Percentiles rank a stretch among this genome's conserved stretches.
Evolutionary conservation across 2,888 invertebrate species (phyloP).

Genomic region (Phania funesta): DNA sequence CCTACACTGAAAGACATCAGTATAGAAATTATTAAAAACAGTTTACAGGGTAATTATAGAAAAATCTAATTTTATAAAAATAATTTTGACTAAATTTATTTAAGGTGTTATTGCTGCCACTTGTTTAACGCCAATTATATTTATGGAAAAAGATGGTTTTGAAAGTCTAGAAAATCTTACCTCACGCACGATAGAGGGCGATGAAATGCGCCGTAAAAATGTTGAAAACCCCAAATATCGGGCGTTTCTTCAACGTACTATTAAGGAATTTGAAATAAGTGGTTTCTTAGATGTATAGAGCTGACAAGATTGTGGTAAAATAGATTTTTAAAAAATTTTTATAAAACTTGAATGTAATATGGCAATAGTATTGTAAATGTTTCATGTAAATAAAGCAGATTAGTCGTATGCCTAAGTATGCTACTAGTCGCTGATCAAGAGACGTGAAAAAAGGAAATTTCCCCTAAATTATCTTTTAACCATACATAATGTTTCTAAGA

Average conservation of each 20-base stretch:
- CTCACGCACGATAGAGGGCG: conserved; percentile 75
- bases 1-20: conserved; percentile 78
- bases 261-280: conserved; percentile 78
- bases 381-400: neutral
- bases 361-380: neutral
- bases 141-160: conserved; percentile 75
- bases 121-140: conserved; percentile 78
- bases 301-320: neutral
- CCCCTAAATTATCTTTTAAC: too few relatives aligned
- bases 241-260: conserved; percentile 76
- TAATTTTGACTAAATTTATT: neutral
- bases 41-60: conserved; percentile 74
- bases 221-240: conserved; percentile 79
- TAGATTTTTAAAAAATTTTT: conserved; percentile 33
- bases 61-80: neutral
- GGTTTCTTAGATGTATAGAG: conserved; percentile 77
- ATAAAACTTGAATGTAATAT: neutral
- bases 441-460: too few relatives aligned
- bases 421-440: too few relatives aligned
- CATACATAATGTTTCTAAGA: too few relatives aligned
- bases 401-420: too few relatives aligned
- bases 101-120: conserved; percentile 79
- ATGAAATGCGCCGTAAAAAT: conserved; percentile 75
- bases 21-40: conserved; percentile 77
- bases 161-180: conserved; percentile 75